phyloP scores from a whole-genome alignment of 2,113 vertebrate genomes.

The Paradoxurus hermaphroditus region DNA sequence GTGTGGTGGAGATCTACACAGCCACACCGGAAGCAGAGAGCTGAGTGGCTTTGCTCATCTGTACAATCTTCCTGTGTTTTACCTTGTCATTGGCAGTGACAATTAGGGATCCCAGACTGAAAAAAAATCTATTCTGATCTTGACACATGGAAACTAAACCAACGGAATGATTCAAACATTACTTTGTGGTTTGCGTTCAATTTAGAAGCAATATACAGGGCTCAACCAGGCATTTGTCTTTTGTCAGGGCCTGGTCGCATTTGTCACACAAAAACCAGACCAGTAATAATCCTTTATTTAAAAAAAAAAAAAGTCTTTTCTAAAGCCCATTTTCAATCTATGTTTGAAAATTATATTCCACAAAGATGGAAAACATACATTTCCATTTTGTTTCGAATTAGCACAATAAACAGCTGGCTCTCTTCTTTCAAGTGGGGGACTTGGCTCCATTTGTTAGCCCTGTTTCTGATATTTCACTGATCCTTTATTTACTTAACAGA shows the following conservation, averaged over 20 bases:
- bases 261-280: constrained; percentile 54
- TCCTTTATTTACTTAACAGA: constrained; percentile 85
- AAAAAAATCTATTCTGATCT: constrained; percentile 30
- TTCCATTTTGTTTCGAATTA: constrained; percentile 86
- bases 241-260: background rate
- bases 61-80: background rate
- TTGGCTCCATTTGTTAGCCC: constrained; percentile 82
- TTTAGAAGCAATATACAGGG: constrained; percentile 21
- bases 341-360: constrained; percentile 81
- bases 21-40: background rate
- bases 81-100: background rate
- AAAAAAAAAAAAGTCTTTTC: constrained; percentile 20
- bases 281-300: constrained; percentile 41
- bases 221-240: constrained; percentile 46
- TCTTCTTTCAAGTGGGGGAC: constrained; percentile 80
- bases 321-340: constrained; percentile 76
- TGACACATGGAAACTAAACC: constrained; percentile 21
- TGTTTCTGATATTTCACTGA: constrained; percentile 85
- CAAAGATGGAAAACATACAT: constrained; percentile 85
- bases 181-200: constrained; percentile 45
- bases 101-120: background rate
- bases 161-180: background rate
- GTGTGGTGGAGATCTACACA: background rate
- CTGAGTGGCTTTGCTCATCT: background rate
- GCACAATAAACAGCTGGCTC: constrained; percentile 82